Conservation (phyloP, 2,797 vertebrate genomes). For the Dipus sagitta region DNA sequence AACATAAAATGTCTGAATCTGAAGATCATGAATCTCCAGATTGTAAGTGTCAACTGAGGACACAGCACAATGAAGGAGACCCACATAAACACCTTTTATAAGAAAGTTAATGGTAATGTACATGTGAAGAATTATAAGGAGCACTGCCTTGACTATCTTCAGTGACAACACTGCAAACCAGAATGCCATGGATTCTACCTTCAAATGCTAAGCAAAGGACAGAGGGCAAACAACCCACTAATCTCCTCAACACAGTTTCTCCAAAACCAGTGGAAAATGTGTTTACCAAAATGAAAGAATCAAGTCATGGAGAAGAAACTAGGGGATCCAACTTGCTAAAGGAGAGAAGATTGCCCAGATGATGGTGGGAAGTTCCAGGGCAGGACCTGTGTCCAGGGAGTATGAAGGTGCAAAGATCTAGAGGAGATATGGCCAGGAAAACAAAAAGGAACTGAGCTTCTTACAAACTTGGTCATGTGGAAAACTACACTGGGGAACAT, state of each 20-base stretch:
- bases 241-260: neutral
- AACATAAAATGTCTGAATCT: constrained; percentile 1
- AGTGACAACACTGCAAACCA: neutral
- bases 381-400: neutral
- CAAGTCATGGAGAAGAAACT: neutral
- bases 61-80: neutral
- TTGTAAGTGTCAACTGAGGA: neutral
- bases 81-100: neutral
- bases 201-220: neutral
- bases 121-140: neutral
- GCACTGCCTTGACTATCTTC: neutral
- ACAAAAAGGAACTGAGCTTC: neutral
- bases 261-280: constrained; percentile 33
- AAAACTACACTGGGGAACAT: neutral
- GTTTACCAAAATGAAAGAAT: neutral
- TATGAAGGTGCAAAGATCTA: neutral
- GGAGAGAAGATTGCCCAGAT: neutral
- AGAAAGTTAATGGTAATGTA: neutral
- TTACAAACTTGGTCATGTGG: neutral
- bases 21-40: constrained; percentile 7
- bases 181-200: neutral
- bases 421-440: neutral
- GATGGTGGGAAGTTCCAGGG: too few relatives aligned
- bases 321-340: neutral
- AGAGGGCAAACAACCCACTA: neutral